These are phyloP conservation scores for Plebejus anna DNA, from an alignment of 2,888 invertebrate species.

Conservation along the genomic window DNA sequence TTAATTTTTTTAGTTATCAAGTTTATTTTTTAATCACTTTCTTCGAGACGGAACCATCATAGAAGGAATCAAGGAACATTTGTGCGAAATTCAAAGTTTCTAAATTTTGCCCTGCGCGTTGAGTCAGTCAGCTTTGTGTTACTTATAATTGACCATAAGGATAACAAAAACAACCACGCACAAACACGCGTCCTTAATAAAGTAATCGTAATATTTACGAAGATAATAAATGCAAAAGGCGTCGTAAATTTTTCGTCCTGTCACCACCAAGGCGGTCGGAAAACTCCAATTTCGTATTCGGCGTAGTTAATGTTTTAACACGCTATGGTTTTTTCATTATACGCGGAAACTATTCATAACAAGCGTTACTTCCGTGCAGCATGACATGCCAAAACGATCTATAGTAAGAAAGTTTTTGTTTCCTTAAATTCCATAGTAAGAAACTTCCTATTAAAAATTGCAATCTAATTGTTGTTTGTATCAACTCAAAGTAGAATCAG, in stretches of 20 bases:
- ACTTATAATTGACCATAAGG: background rate
- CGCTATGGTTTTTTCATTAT: constrained; percentile 27
- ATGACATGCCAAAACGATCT: constrained; percentile 9
- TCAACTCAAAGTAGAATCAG: too few species aligned
- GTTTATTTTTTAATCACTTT: too few species aligned
- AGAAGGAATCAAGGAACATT: too few species aligned
- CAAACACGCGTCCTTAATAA: background rate
- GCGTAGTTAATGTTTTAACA: constrained; percentile 11
- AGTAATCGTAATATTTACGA: constrained; percentile 11
- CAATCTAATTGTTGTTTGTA: too few species aligned
- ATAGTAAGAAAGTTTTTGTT: background rate
- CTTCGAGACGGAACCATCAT: too few species aligned
- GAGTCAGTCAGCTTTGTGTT: too few species aligned
- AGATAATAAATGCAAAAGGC: constrained; percentile 4
- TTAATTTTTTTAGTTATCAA: too few species aligned
- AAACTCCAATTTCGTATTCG: constrained; percentile 21
- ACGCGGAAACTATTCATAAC: constrained; percentile 23
- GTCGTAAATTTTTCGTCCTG: constrained; percentile 17
- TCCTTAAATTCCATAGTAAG: too few species aligned
- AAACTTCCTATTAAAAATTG: too few species aligned
- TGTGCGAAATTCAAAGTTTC: too few species aligned
- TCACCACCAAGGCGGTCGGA: constrained; percentile 19
- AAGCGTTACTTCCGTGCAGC: constrained; percentile 24
- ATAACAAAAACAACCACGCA: background rate
- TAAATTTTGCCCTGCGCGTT: too few species aligned